Base-by-base conservation (phyloP, 2,797 vertebrate species). In the Pyrocephalus nanus region DNA sequence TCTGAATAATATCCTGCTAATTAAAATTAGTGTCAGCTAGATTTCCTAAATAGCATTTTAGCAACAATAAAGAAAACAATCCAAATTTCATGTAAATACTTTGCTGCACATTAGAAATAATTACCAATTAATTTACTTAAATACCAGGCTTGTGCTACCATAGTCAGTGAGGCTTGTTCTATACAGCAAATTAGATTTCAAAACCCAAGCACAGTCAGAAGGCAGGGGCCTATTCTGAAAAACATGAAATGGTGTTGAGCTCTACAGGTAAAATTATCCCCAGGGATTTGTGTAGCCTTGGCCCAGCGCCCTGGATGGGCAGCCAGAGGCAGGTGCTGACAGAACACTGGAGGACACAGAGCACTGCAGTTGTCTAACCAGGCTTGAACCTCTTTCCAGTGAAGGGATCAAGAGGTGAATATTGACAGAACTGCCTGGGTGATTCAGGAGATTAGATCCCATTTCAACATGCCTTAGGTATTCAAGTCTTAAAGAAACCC, bases 71-170 rank as follows among this genome's bases (percentile, higher is more conserved):
- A 95, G 80, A 69, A 92, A 90, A 90, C 38, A 91, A 86, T 86
- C 43, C 76, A 78, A 32, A 92, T 96, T 97, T 96, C 62, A n/a
- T 94, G 65, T 76, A 92, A 97, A 96, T 90, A 96, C 86, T 95
- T 92, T 88, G 62, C 81, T 93, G 50, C 53, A 94, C 90, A 93
- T 95, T 96, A 96, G 53, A 66, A 95, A 92, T 94, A 96, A 97
- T 93, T 93, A 89, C 79, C 72, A 88, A 73, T 93, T 92, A 90
- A 91, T 96, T 97, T 96, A 78, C 26, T 94, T 91, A 96, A 97
- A 95, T 88, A 95, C 65, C 87, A 88, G 42, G 15, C 67, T 89
- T 78, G 38, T 88, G 60, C 88, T 96, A 58, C 61, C 79, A 5
- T 40, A 96, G 66, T 89, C 92, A 97, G 54, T 92, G 91, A 92